Conservation (phyloP, 1,140 invertebrate species). For the Drosophila bocki region DNA sequence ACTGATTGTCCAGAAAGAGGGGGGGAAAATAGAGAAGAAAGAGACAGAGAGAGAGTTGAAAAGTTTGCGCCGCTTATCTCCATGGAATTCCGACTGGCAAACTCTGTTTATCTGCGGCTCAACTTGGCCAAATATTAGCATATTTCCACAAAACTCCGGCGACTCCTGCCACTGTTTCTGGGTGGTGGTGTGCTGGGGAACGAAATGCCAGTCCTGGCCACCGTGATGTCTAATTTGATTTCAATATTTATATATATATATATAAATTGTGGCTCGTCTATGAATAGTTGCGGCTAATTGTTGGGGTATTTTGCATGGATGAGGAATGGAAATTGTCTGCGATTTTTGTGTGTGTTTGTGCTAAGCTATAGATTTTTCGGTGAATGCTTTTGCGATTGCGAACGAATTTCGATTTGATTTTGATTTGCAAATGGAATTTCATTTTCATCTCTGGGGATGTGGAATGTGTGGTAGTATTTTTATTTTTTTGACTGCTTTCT, state of each 20-base stretch:
- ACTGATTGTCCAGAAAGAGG: slow-evolving; percentile 14
- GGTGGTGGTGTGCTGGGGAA: not conserved
- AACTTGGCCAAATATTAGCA: slow-evolving; percentile 52
- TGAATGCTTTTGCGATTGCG: slow-evolving; percentile 57
- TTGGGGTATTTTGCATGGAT: slow-evolving; percentile 43
- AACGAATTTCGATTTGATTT: slow-evolving; percentile 59
- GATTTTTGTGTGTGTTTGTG: slow-evolving; percentile 29
- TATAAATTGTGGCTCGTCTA: slow-evolving; percentile 50
- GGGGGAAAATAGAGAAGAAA: no score
- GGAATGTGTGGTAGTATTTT: slow-evolving; percentile 45
- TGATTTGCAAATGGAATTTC: slow-evolving; percentile 70
- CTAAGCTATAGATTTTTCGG: slow-evolving; percentile 51
- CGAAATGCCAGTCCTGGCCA: slow-evolving; percentile 3
- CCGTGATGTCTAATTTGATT: slow-evolving; percentile 57
- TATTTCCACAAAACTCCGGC: slow-evolving; percentile 42
- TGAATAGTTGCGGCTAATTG: slow-evolving; percentile 70
- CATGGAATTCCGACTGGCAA: slow-evolving; percentile 15
- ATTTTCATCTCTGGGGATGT: slow-evolving; percentile 33
- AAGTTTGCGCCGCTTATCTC: slow-evolving; percentile 30
- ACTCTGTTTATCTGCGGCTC: slow-evolving; percentile 20
- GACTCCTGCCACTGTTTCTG: slow-evolving; percentile 3
- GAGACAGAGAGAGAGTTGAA: not conserved
- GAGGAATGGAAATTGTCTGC: slow-evolving; percentile 25
- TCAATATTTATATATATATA: slow-evolving; percentile 26
- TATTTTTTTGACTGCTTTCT: slow-evolving; percentile 53